A percentile compares a stretch with the other conserved stretches of the same genome.
Conservation (phyloP, 2,888 invertebrate genomes). For the Stenotaenia linearis region DNA sequence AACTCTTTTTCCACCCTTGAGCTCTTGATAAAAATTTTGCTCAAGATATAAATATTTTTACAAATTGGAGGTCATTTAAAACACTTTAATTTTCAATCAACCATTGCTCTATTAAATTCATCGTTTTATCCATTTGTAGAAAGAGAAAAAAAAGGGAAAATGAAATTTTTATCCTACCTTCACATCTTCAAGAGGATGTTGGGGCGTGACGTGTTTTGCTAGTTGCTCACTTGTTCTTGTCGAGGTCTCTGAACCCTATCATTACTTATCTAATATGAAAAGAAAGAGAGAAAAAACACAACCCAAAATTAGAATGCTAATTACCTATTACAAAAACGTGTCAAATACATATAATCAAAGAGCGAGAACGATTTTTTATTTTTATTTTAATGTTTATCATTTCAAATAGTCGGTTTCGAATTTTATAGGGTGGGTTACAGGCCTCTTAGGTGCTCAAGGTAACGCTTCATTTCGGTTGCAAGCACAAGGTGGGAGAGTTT, state of each 20-base stretch:
- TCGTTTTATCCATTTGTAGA: background rate
- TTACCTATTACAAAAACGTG: background rate
- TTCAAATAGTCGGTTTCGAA: conserved; percentile 5
- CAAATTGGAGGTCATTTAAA: background rate
- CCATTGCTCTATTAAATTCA: conserved; percentile 1
- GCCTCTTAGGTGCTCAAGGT: conserved; percentile 21
- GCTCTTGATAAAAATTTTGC: background rate
- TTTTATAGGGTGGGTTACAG: conserved; percentile 26
- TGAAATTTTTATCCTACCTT: conserved; percentile 21
- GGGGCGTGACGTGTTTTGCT: conserved; percentile 24
- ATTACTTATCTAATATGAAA: conserved; percentile 21
- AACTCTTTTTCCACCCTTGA: background rate
- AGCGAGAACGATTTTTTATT: background rate
- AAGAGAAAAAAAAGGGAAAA: background rate
- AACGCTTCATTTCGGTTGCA: conserved; percentile 20
- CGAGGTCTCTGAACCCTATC: conserved; percentile 16
- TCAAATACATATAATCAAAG: conserved; percentile 17
- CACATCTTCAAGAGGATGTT: conserved; percentile 18
- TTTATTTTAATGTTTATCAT: conserved; percentile 24
- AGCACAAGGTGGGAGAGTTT: conserved; percentile 8
- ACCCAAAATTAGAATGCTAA: conserved; percentile 21
- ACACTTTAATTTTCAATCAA: conserved; percentile 2
- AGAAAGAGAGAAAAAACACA: background rate
- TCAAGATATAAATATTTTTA: background rate
- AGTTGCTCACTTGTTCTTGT: conserved; percentile 22